These are phyloP conservation scores for Drosophila subobscura DNA, from an alignment of 1,140 invertebrate species.

Conservation along the genomic window DNA sequence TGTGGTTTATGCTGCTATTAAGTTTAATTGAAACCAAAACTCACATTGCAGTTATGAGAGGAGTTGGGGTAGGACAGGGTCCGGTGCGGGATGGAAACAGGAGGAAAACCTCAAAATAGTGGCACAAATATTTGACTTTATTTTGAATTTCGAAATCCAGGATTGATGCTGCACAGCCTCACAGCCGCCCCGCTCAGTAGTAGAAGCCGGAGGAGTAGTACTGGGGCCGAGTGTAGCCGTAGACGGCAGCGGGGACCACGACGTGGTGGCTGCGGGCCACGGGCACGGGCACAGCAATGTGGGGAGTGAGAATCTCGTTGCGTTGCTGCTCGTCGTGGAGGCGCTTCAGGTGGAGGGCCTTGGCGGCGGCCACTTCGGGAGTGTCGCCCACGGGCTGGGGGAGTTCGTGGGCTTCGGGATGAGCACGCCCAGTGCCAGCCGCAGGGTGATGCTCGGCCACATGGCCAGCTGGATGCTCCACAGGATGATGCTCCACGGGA, in stretches of 20 bases:
- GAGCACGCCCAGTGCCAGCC: conserved; percentile 47
- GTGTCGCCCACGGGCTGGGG: conserved; percentile 76
- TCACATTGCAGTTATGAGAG: conserved; percentile 57
- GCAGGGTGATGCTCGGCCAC: too few species aligned
- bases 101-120: not conserved
- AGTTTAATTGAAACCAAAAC: conserved; percentile 81
- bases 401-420: not conserved
- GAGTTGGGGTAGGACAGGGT: conserved; percentile 34
- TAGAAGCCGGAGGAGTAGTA: conserved; percentile 59
- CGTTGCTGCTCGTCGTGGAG: conserved; percentile 61
- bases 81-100: not conserved
- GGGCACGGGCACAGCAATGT: conserved; percentile 70
- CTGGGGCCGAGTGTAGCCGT: conserved; percentile 56
- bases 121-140: conserved; percentile 3
- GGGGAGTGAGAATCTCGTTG: conserved; percentile 44
- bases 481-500: conserved; percentile 25
- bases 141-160: conserved; percentile 35
- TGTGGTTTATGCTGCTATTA: conserved; percentile 76
- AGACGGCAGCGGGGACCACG: conserved; percentile 46
- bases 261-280: conserved; percentile 54
- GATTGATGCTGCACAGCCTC: not conserved
- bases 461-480: conserved; percentile 18
- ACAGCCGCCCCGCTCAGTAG: conserved; percentile 31
- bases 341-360: conserved; percentile 60
- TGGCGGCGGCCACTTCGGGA: conserved; percentile 80